phyloP scores from a whole-genome alignment of 1,140 invertebrate species.

The Drosophila erecta region DNA sequence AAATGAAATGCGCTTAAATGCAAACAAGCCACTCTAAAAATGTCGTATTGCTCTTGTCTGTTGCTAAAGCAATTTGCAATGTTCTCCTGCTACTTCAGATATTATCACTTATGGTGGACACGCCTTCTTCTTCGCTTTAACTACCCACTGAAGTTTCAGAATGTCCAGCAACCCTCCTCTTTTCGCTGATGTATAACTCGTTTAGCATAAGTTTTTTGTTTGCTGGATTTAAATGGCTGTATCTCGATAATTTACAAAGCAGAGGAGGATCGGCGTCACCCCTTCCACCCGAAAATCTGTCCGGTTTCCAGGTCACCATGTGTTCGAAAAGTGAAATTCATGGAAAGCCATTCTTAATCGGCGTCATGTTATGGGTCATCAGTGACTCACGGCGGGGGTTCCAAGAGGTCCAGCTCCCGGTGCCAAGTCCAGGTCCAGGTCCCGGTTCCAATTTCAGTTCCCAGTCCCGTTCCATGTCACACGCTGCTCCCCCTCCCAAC shows the following conservation, averaged over 20 bases:
- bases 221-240: neutral
- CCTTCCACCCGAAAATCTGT: conserved; percentile 6
- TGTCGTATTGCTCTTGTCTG: neutral
- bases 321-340: conserved; percentile 46
- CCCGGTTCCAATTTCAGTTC: conserved; percentile 5
- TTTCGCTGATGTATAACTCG: conserved; percentile 14
- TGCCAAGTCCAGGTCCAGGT: conserved; percentile 2
- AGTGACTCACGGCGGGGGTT: conserved; percentile 20
- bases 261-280: neutral
- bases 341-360: conserved; percentile 42
- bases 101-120: conserved; percentile 2
- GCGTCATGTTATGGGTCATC: conserved; percentile 25
- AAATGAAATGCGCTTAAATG: neutral
- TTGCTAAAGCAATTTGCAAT: neutral
- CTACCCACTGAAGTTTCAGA: conserved; percentile 11
- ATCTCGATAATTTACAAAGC: conserved; percentile 1
- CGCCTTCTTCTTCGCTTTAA: conserved; percentile 9
- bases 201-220: neutral
- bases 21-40: neutral
- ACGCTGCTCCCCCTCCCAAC: neutral
- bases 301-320: conserved; percentile 19
- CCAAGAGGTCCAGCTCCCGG: neutral
- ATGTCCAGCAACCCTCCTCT: neutral
- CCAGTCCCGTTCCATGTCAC: conserved; percentile 1
- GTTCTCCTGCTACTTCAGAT: conserved; percentile 1